Conservation (phyloP, 2,888 invertebrate species). For the Esperia sulphurella region DNA sequence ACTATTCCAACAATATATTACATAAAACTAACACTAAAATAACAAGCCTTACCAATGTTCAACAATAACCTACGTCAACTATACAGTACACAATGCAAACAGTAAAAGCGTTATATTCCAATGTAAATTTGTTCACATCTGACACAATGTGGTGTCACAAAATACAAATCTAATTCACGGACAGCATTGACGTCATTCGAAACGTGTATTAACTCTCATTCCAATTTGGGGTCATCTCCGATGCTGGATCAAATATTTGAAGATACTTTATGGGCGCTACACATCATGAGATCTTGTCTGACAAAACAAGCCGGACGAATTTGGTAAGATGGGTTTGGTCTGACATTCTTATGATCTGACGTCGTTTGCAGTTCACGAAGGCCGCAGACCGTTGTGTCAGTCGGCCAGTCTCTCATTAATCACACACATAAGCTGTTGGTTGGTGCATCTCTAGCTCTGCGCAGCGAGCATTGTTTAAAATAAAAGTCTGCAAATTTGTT, state of each 20-base stretch:
- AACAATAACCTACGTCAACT: slow-evolving; percentile 6
- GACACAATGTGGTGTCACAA: slow-evolving; percentile 22
- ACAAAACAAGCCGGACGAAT: background rate
- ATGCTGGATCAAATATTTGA: slow-evolving; percentile 16
- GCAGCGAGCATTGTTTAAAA: no score
- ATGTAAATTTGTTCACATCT: slow-evolving; percentile 32
- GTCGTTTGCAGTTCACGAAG: background rate
- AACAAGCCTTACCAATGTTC: background rate
- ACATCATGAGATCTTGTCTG: background rate
- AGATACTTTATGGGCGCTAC: background rate
- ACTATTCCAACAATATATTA: no score
- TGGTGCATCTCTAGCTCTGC: no score
- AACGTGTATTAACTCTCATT: slow-evolving; percentile 18
- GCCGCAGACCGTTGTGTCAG: no score
- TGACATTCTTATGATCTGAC: no score
- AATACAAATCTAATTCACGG: slow-evolving; percentile 25
- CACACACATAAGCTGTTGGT: no score
- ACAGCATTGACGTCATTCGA: slow-evolving; percentile 32
- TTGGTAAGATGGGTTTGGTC: no score
- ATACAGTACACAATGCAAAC: slow-evolving; percentile 7
- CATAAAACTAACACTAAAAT: background rate
- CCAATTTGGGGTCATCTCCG: slow-evolving; percentile 22
- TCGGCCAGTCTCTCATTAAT: no score
- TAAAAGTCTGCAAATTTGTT: no score
- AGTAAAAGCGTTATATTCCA: slow-evolving; percentile 17